These are phyloP conservation scores for Pseudorectes ferrugineus DNA, from an alignment of 2,113 vertebrate genomes.

Conservation along the genomic window DNA sequence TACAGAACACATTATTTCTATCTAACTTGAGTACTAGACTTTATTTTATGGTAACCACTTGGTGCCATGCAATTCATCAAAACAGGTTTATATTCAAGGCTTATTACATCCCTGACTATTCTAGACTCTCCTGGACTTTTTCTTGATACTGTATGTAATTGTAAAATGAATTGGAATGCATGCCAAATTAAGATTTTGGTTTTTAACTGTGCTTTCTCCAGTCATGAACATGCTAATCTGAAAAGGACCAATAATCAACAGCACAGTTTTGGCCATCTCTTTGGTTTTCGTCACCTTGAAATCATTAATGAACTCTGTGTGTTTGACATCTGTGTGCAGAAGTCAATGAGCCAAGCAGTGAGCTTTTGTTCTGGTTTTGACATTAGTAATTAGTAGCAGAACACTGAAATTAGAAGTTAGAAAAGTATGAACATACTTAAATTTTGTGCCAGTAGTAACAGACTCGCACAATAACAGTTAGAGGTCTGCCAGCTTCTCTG, in stretches of 20 bases:
- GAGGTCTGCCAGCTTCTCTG: conserved; percentile 32
- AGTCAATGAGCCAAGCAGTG: conserved; percentile 42
- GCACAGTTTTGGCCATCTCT: conserved; percentile 10
- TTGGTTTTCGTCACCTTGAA: conserved; percentile 61
- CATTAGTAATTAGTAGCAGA: conserved; percentile 63
- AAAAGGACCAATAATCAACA: conserved; percentile 26
- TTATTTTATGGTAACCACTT: neutral
- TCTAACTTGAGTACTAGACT: neutral
- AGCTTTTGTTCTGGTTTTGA: conserved; percentile 59
- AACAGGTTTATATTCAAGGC: neutral
- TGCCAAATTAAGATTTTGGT: neutral
- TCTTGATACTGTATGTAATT: neutral
- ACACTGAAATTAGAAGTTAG: conserved; percentile 53
- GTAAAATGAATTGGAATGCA: neutral
- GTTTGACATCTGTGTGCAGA: conserved; percentile 46
- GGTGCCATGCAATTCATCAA: neutral
- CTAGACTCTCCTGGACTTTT: neutral
- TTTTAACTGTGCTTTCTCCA: neutral
- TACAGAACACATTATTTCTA: neutral
- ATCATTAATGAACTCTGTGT: conserved; percentile 56
- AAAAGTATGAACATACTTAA: conserved; percentile 26
- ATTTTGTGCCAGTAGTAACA: conserved; percentile 33
- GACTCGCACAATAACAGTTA: neutral
- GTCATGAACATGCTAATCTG: conserved; percentile 16
- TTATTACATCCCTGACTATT: neutral